A percentile compares a stretch with the other conserved stretches of the same genome.
Evolutionary conservation across 2,113 vertebrate genomes (phyloP).

Genomic region (Plotosus lineatus): DNA sequence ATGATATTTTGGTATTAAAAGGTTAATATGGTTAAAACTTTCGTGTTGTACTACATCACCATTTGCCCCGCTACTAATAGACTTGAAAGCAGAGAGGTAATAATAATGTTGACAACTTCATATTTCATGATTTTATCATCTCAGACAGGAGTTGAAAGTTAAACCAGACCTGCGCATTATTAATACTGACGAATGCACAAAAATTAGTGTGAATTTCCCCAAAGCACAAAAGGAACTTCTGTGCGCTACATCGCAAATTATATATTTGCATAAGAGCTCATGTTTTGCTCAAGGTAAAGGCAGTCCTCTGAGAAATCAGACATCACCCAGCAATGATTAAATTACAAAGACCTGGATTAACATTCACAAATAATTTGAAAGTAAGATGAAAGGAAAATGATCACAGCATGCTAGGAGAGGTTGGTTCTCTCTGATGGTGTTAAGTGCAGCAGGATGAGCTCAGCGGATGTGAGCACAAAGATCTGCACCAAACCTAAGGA

Average conservation of each 20-base stretch:
- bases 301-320: not conserved
- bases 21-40: conserved; percentile 1
- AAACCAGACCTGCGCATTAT: not conserved
- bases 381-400: conserved; percentile 2
- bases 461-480: conserved; percentile 5
- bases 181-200: conserved; percentile 12
- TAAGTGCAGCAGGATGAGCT: conserved; percentile 26
- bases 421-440: not conserved
- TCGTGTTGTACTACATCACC: not conserved
- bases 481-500: not conserved
- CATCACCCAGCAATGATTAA: conserved; percentile 10
- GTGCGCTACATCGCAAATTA: not conserved
- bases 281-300: conserved; percentile 16
- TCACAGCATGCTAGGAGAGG: not conserved
- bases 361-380: conserved; percentile 10
- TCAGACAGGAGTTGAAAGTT: not conserved
- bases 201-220: conserved; percentile 6
- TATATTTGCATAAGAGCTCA: conserved; percentile 4
- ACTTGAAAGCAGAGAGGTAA: not conserved
- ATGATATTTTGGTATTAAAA: not conserved
- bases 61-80: not conserved
- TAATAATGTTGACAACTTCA: not conserved
- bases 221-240: not conserved
- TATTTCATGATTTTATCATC: not conserved
- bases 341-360: conserved; percentile 7